Percentiles rank a stretch among this genome's conserved stretches.
Conservation (phyloP, 2,797 vertebrate genomes). For the Lacerta bilineata region DNA sequence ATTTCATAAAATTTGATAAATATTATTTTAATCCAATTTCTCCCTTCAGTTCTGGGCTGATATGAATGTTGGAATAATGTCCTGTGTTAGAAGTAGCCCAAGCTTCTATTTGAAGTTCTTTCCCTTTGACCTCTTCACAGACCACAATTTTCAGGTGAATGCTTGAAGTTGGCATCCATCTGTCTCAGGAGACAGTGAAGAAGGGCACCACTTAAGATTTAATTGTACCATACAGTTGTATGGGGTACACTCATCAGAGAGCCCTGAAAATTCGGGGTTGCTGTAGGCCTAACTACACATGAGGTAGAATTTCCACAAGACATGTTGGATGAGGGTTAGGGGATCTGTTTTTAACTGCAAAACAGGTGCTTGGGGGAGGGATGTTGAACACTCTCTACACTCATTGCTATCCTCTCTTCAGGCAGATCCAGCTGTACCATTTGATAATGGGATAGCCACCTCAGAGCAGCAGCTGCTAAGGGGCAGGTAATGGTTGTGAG, state of each 20-base stretch:
- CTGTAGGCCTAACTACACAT: neutral
- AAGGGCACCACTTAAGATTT: no score
- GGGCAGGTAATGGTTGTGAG: no score
- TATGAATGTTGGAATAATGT: neutral
- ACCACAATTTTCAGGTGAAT: neutral
- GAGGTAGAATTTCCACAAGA: neutral
- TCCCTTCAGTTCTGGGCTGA: neutral
- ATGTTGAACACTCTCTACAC: neutral
- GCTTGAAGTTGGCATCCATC: no score
- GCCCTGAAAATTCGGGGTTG: neutral
- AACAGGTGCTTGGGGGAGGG: neutral
- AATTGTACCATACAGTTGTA: no score
- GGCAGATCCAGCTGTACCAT: neutral
- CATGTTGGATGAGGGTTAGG: neutral
- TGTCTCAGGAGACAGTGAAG: no score
- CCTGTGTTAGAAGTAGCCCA: neutral
- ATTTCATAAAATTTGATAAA: neutral
- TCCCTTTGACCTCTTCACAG: neutral
- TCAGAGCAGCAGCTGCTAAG: no score
- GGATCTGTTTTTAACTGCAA: neutral
- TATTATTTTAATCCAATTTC: neutral
- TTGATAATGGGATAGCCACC: no score
- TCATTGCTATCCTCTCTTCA: neutral
- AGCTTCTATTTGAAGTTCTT: neutral
- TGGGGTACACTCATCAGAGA: neutral